phyloP scores from a whole-genome alignment of 2,797 vertebrate genomes.

The Centroberyx gerrardi region DNA sequence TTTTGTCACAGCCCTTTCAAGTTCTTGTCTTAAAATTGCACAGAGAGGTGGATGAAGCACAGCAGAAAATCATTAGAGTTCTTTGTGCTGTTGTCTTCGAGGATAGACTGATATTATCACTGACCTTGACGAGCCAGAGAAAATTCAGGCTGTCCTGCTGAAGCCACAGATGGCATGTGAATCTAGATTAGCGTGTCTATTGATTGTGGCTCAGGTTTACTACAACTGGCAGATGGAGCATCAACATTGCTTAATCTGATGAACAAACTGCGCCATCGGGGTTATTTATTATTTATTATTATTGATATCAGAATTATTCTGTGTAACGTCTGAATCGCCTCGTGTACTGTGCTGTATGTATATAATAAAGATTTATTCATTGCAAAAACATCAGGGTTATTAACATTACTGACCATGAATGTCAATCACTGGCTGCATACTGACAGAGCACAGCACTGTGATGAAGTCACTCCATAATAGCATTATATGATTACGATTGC shows the following conservation, averaged over 20 bases:
- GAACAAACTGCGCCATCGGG: constrained; percentile 21
- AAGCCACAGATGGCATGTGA: constrained; percentile 52
- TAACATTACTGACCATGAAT: background rate
- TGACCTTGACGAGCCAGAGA: constrained; percentile 27
- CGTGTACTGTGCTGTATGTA: background rate
- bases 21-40: constrained; percentile 36
- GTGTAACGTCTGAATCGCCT: background rate
- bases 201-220: constrained; percentile 52
- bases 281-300: constrained; percentile 49
- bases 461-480: constrained; percentile 27
- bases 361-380: background rate
- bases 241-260: constrained; percentile 45
- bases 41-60: constrained; percentile 27
- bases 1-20: constrained; percentile 45
- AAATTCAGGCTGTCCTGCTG: constrained; percentile 37
- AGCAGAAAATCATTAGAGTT: constrained; percentile 52
- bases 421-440: background rate
- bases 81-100: constrained; percentile 49
- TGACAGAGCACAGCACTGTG: background rate
- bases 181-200: constrained; percentile 55
- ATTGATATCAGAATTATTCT: constrained; percentile 18
- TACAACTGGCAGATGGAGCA: constrained; percentile 50
- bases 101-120: constrained; percentile 57
- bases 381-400: constrained; percentile 3
- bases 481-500: constrained; percentile 29